Conservation (phyloP, 2,113 vertebrate species). For the Laterallus jamaicensis region DNA sequence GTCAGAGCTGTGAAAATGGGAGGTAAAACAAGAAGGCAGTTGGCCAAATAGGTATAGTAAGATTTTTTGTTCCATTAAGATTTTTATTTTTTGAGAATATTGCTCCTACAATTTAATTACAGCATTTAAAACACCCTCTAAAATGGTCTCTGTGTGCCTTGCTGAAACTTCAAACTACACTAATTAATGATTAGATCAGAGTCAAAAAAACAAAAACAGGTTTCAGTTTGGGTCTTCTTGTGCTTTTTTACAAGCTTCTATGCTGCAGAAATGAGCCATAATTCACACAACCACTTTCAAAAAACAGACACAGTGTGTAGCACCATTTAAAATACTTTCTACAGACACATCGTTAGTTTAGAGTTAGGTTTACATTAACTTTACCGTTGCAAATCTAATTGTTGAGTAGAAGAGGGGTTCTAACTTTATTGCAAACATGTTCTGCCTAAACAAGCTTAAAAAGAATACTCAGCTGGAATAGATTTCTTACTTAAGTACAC, state of each 20-base stretch:
- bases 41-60: constrained; percentile 66
- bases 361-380: not conserved
- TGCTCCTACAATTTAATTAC: constrained; percentile 67
- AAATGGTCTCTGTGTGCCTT: constrained; percentile 42
- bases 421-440: not conserved
- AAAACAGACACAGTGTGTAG: constrained; percentile 25
- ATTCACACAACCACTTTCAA: constrained; percentile 14
- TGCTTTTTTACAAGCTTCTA: constrained; percentile 20
- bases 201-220: constrained; percentile 36
- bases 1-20: constrained; percentile 75
- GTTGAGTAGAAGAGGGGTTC: not conserved
- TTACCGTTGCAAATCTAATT: not conserved
- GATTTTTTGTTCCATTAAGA: constrained; percentile 54
- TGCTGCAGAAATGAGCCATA: constrained; percentile 15
- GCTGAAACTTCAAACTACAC: constrained; percentile 48
- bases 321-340: constrained; percentile 7
- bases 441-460: not conserved
- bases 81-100: constrained; percentile 65
- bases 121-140: constrained; percentile 67
- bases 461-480: not conserved
- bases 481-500: not conserved
- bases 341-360: constrained; percentile 22
- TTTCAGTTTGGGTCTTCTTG: constrained; percentile 9
- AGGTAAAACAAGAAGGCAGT: constrained; percentile 71
- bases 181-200: constrained; percentile 71